These are phyloP conservation scores for Syrrhaptes paradoxus DNA, from an alignment of 2,113 vertebrate species.

Conservation along the genomic window DNA sequence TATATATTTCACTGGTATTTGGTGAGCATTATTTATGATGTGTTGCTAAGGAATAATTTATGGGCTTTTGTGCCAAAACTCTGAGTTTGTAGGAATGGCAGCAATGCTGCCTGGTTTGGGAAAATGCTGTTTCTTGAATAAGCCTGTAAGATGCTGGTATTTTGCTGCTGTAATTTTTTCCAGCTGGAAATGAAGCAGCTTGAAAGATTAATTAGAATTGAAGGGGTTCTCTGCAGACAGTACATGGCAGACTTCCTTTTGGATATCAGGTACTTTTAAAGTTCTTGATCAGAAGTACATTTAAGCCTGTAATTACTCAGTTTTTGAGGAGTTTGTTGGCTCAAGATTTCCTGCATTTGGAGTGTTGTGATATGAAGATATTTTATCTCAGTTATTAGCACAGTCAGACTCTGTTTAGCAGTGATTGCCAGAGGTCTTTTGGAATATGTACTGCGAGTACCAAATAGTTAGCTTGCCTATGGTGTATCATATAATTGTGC, in stretches of 20 bases:
- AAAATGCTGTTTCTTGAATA: neutral
- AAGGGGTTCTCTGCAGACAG: neutral
- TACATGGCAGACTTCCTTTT: neutral
- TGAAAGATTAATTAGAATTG: conserved; percentile 13
- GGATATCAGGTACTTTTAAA: neutral
- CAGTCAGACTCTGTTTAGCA: neutral
- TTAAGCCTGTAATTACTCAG: neutral
- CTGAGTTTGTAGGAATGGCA: neutral
- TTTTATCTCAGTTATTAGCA: neutral
- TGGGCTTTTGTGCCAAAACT: neutral
- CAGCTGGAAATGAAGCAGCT: neutral
- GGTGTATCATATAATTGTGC: neutral
- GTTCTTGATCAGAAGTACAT: neutral
- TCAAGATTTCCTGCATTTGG: neutral
- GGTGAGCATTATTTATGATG: neutral
- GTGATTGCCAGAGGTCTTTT: neutral
- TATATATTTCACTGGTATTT: neutral
- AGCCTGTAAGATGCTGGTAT: neutral
- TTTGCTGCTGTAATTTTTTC: neutral
- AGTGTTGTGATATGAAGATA: neutral
- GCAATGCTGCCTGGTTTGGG: neutral
- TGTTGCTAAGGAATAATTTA: neutral
- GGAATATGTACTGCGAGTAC: neutral
- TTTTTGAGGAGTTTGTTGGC: neutral
- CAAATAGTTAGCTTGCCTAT: neutral